Conservation (phyloP, 2,888 invertebrate species). For the Lasioglossum malachurum region DNA sequence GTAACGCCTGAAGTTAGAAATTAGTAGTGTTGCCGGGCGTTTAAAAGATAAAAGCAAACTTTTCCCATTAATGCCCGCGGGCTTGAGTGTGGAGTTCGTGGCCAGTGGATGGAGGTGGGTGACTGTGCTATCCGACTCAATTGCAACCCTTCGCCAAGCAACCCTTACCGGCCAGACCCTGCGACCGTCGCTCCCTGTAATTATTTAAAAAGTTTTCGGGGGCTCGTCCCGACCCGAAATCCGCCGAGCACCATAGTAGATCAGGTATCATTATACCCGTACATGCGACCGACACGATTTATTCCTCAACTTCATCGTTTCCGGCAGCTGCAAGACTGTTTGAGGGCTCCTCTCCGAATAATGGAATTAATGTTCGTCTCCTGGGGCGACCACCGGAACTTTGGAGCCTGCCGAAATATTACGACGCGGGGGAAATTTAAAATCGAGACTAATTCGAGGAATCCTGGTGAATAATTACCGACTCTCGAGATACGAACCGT, state of each 20-base stretch:
- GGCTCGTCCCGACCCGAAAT: conserved; percentile 32
- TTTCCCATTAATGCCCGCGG: conserved; percentile 83
- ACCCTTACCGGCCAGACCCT: conserved; percentile 31
- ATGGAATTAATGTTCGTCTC: conserved; percentile 35
- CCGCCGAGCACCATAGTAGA: conserved; percentile 53
- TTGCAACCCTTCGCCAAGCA: conserved; percentile 74
- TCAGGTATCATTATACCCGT: conserved; percentile 65
- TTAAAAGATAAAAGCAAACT: conserved; percentile 85
- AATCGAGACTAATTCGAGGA: neutral
- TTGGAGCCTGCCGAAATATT: neutral
- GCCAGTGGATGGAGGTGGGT: conserved; percentile 22
- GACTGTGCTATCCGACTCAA: conserved; percentile 78
- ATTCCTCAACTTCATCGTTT: conserved; percentile 54
- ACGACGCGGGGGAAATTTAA: neutral
- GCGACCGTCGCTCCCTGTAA: conserved; percentile 76
- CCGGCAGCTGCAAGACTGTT: neutral
- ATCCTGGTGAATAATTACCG: neutral
- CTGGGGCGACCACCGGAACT: neutral
- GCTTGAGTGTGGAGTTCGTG: conserved; percentile 44
- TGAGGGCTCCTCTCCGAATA: neutral
- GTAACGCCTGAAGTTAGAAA: conserved; percentile 83
- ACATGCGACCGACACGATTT: conserved; percentile 62
- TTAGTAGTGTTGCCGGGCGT: conserved; percentile 83
- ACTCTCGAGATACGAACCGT: neutral
- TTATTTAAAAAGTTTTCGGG: conserved; percentile 82